These are phyloP conservation scores for Anisognathus igniventris DNA, from an alignment of 2,797 vertebrate genomes.

Conservation along the genomic window DNA sequence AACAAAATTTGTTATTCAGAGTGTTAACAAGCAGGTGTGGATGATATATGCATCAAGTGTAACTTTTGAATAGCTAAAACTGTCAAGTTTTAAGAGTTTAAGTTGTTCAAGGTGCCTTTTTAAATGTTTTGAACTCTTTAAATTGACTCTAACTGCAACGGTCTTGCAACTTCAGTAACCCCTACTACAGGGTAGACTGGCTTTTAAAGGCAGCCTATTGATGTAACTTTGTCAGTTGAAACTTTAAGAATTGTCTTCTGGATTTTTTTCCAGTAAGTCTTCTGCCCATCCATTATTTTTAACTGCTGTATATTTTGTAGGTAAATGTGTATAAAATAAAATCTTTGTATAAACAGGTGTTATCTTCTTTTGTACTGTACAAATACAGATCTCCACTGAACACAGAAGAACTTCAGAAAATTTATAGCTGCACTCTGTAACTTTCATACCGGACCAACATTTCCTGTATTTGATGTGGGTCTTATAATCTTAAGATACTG, in stretches of 20 bases:
- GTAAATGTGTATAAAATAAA: conserved; percentile 76
- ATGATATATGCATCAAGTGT: not conserved
- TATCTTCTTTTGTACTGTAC: conserved; percentile 23
- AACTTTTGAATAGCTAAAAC: conserved; percentile 23
- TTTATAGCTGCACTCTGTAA: not conserved
- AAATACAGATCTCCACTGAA: not conserved
- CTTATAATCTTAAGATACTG: not conserved
- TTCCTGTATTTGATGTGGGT: not conserved
- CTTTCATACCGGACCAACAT: not conserved
- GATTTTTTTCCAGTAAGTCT: conserved; percentile 30
- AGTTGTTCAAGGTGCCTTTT: conserved; percentile 72
- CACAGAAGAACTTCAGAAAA: not conserved
- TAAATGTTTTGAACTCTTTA: conserved; percentile 51
- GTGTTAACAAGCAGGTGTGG: conserved; percentile 47
- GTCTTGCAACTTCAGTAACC: conserved; percentile 22
- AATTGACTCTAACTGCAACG: conserved; percentile 21
- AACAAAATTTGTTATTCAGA: not conserved
- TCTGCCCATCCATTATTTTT: conserved; percentile 60
- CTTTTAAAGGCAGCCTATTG: conserved; percentile 16
- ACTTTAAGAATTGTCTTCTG: conserved; percentile 47
- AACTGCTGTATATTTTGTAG: conserved; percentile 77
- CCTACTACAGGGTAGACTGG: not conserved
- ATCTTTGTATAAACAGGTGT: conserved; percentile 67
- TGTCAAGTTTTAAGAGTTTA: conserved; percentile 57
- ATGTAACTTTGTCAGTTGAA: conserved; percentile 15